These are phyloP conservation scores for Riptortus pedestris DNA, from an alignment of 1,140 invertebrate species.

Conservation along the genomic window DNA sequence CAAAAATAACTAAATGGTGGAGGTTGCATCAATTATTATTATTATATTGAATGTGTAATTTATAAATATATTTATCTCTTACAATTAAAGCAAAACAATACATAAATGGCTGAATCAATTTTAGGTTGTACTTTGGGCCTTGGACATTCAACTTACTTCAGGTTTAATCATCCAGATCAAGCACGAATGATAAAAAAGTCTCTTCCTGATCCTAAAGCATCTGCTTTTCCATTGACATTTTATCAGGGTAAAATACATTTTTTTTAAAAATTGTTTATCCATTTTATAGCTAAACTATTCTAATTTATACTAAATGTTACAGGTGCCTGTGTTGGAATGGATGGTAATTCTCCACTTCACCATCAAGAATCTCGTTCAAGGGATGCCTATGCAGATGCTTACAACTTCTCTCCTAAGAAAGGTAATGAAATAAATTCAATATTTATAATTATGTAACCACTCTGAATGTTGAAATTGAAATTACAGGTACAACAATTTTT, in stretches of 20 bases:
- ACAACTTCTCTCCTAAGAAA: slow-evolving; percentile 15
- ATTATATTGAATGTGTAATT: too few species aligned
- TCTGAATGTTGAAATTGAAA: slow-evolving; percentile 4
- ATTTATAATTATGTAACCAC: too few species aligned
- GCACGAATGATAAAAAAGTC: slow-evolving; percentile 71
- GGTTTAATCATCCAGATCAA: slow-evolving; percentile 82
- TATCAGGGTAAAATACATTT: slow-evolving; percentile 36
- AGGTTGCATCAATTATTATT: too few species aligned
- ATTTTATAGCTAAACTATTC: background rate
- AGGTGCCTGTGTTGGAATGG: slow-evolving; percentile 20
- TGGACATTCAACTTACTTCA: slow-evolving; percentile 74
- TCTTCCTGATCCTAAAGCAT: slow-evolving; percentile 61
- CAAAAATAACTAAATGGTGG: too few species aligned
- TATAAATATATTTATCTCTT: too few species aligned
- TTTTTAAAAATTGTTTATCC: background rate
- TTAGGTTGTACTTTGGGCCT: slow-evolving; percentile 76
- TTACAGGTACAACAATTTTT: background rate
- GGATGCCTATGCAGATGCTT: slow-evolving; percentile 13
- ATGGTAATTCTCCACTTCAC: slow-evolving; percentile 28
- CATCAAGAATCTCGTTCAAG: slow-evolving; percentile 23
- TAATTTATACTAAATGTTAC: background rate
- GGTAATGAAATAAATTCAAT: background rate
- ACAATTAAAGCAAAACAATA: too few species aligned
- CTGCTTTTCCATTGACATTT: slow-evolving; percentile 54
- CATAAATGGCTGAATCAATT: too few species aligned